Evolutionary conservation across 1,140 invertebrate species (phyloP).

Genomic region (Atopsyche davidsoni): DNA sequence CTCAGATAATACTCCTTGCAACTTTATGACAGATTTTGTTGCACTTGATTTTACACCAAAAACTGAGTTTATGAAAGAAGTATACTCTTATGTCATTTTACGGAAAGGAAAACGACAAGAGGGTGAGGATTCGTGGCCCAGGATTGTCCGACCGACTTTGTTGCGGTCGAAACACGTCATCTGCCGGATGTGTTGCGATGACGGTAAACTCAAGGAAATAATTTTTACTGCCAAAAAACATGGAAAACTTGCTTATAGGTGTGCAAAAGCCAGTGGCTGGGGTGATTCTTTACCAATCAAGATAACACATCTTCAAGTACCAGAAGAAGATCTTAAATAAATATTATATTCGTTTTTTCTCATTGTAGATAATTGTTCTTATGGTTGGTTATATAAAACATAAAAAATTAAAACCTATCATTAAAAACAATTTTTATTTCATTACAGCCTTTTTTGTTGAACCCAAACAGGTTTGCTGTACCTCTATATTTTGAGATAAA

Average conservation of each 20-base stretch:
- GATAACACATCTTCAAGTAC: constrained; percentile 18
- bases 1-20: constrained; percentile 66
- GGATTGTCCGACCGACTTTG: constrained; percentile 64
- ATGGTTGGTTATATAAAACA: too few species aligned
- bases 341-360: too few species aligned
- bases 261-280: constrained; percentile 63
- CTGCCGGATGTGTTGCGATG: constrained; percentile 69
- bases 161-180: constrained; percentile 62
- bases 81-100: constrained; percentile 71
- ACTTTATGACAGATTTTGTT: constrained; percentile 63
- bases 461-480: too few species aligned
- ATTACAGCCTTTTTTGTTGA: too few species aligned
- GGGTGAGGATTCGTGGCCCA: constrained; percentile 62
- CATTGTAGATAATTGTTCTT: too few species aligned
- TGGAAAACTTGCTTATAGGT: constrained; percentile 62
- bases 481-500: too few species aligned
- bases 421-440: too few species aligned
- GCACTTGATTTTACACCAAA: constrained; percentile 48
- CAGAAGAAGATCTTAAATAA: too few species aligned
- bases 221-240: constrained; percentile 70
- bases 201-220: constrained; percentile 69
- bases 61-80: constrained; percentile 43
- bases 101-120: constrained; percentile 62
- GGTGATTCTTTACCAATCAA: constrained; percentile 66
- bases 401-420: too few species aligned